Percentiles rank a stretch among this genome's conserved stretches.
Evolutionary conservation across 2,888 invertebrate species (phyloP).

Genomic region (Drosophila monieri): DNA sequence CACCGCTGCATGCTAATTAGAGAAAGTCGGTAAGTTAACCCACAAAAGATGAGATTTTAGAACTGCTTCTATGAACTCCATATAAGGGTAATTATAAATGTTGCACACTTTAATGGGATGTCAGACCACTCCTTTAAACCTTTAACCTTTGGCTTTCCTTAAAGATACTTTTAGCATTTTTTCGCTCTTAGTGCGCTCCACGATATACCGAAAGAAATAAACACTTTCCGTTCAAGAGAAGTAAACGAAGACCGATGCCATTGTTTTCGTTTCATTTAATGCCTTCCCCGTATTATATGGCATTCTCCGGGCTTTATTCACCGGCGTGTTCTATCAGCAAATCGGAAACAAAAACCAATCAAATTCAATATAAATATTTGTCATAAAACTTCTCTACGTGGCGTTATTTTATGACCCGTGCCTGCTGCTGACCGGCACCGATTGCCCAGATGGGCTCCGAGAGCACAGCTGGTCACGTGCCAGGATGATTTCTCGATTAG

Average conservation of each 20-base stretch:
- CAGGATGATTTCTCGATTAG: constrained; percentile 11
- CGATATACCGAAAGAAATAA: not conserved
- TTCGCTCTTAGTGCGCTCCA: not conserved
- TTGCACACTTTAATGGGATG: not conserved
- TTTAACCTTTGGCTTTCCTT: constrained; percentile 9
- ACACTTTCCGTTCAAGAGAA: too few relatives aligned
- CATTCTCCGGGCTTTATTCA: not conserved
- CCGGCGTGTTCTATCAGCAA: constrained; percentile 48
- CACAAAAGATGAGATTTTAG: not conserved
- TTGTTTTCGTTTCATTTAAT: not conserved
- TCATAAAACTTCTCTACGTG: constrained; percentile 37
- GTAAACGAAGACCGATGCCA: not conserved
- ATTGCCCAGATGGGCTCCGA: constrained; percentile 4
- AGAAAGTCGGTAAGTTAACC: not conserved
- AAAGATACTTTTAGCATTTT: not conserved
- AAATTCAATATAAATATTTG: constrained; percentile 55
- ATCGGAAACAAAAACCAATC: constrained; percentile 46
- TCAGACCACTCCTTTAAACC: not conserved
- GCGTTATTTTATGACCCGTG: constrained; percentile 7
- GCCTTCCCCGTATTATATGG: not conserved
- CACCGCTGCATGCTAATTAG: constrained; percentile 14
- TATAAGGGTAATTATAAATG: not conserved
- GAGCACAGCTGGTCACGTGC: constrained; percentile 27
- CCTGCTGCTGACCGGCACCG: constrained; percentile 3
- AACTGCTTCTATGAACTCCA: too few relatives aligned